Evolutionary conservation across 2,113 vertebrate species (phyloP), one percentile per base, ranked within the genome.

Genomic region (Zapus hudsonius): DNA sequence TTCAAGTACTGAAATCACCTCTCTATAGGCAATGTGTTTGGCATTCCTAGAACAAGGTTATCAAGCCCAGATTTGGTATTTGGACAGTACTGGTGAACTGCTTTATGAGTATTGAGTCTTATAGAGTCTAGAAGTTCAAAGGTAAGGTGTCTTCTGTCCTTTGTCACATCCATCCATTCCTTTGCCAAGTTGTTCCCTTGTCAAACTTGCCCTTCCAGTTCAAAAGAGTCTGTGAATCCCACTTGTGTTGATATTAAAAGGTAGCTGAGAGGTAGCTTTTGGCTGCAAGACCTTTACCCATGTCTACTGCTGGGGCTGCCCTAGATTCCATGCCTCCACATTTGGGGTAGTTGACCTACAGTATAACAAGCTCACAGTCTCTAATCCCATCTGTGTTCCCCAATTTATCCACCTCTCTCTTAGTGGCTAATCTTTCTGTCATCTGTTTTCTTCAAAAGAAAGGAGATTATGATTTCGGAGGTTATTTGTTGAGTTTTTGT

Each of bases 71-170:
- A 59, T 95, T 3, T 52, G 0, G 38, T 83, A 69, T 82, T 52
- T 87, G 88, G 78, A 83, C 76, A 88, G 3, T 73, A 22, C 69
- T 89, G 11, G 74, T 75, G 89, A 93, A 87, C 63, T 83, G 47
- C 23, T 89, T 84, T 67, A 89, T 69, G 80, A 69, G 25, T 40
- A n/a, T n/a, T n/a, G n/a, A n/a, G n/a, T n/a, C n/a, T n/a, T 40
- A 15, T 69, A 73, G 29, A 73, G 4, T 91, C 82, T 86, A 74
- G 52, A 89, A 78, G 84, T 92, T 92, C 82, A 93, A 87, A 95
- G 82, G 69, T 33, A 78, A 52, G 84, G 20, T 52, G 22, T 94
- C 69, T 90, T 75, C 15, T 64, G 29, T 84, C 63, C 4, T 89
- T 85, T 84, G 31, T 55, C 66, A 0, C 55, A 19, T 87, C 44